Percentiles rank a stretch among this genome's conserved stretches.
Conservation (phyloP, 1,140 invertebrate genomes). For the Pseudomyrmex pallidus region DNA sequence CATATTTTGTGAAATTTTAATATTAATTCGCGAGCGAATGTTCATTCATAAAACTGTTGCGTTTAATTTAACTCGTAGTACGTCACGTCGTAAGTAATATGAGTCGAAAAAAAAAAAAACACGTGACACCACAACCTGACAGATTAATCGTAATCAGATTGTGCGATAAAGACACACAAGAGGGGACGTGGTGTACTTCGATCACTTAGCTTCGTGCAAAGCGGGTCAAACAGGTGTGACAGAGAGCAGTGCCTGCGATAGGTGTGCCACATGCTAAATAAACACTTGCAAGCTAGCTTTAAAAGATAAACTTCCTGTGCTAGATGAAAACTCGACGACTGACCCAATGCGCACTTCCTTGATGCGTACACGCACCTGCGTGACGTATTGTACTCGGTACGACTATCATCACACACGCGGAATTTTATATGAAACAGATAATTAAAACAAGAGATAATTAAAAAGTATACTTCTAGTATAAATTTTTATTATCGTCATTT, state of each 20-base stretch:
- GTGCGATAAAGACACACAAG: constrained; percentile 35
- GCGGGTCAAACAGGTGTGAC: constrained; percentile 64
- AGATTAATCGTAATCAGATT: neutral
- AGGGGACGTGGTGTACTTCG: constrained; percentile 25
- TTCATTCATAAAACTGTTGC: constrained; percentile 21
- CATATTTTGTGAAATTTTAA: no score
- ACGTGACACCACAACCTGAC: neutral
- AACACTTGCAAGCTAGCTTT: constrained; percentile 41
- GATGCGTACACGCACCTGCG: neutral
- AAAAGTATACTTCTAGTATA: neutral
- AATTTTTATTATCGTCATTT: neutral
- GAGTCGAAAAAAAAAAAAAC: constrained; percentile 24
- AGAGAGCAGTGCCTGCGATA: constrained; percentile 35
- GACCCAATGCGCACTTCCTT: neutral
- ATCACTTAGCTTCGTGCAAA: constrained; percentile 20
- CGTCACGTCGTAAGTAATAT: neutral
- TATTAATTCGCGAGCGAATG: neutral
- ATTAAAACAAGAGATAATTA: no score
- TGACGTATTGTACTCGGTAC: neutral
- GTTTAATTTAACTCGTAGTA: constrained; percentile 33
- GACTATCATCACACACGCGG: neutral
- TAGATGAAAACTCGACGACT: neutral
- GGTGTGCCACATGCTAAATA: constrained; percentile 44
- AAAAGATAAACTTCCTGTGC: constrained; percentile 31
- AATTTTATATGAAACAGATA: neutral